Evolutionary conservation across 2,888 invertebrate species (phyloP), one percentile per base, ranked within the genome.

Genomic region (Thalpophila matura): DNA sequence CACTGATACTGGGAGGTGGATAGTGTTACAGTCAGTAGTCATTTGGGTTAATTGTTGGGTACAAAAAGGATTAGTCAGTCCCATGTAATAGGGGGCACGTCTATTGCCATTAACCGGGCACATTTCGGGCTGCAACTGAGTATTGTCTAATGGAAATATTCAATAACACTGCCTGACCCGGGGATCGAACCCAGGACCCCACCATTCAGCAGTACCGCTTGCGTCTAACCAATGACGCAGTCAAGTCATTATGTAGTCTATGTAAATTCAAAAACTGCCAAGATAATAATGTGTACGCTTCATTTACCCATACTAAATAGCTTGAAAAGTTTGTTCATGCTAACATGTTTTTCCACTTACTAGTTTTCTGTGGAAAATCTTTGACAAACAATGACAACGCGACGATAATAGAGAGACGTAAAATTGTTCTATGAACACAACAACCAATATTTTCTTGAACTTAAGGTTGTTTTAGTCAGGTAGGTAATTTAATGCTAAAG

Each of bases 311-410:
- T 3, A 37, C 20, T 18, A 37, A 60, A 65, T 20, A 65, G n/a
- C 43, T 43, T 12, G 22, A 37, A 10, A 61, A 27, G 9, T 33
- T 61, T 61, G 49, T 31, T 9, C 7, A 37, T 62, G 31, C 9
- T 22, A 5, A 45, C 62, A 37, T 45, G 63, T 18, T 49, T 50
- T 37, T 38, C 43, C 43, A 62, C 37, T 50, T 45, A 50, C 43
- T 24, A 27, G 1, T 50, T 70, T 62, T 38, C 37, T 62, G 9
- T 26, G 14, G 31, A 65, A 69, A 43, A 31, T 69, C 5, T 7
- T 7, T 47, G 42, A 69, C 43, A 38, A 60, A 43, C 16, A 43
- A 20, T 24, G 6, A 7, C 10, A 33, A 40, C 27, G 26, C 18
- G 24, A 38, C 14, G 35, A 12, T 43, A 18, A 10, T 67, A 14